Percentiles rank a stretch among this genome's conserved stretches.
Conservation (phyloP, 2,888 invertebrate genomes). For the Phrixothrix hirtus region DNA sequence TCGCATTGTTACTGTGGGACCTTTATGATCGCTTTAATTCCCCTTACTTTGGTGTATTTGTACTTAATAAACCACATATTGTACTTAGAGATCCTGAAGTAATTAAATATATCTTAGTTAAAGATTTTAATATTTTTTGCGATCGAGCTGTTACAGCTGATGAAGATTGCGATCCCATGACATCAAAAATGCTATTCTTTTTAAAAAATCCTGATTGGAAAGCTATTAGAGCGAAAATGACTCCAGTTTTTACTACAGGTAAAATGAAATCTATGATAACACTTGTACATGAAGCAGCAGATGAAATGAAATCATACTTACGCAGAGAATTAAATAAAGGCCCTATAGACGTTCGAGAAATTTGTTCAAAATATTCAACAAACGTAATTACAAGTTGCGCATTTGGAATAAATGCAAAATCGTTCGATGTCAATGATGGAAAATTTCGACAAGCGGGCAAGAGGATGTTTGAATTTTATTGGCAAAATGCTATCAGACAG, state of each 20-base stretch:
- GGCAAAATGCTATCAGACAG: constrained; percentile 37
- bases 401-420: constrained; percentile 54
- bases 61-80: constrained; percentile 54
- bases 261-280: constrained; percentile 57
- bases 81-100: constrained; percentile 54
- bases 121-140: constrained; percentile 56
- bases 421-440: constrained; percentile 37
- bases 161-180: constrained; percentile 51
- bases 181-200: constrained; percentile 53
- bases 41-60: constrained; percentile 56
- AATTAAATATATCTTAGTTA: constrained; percentile 53
- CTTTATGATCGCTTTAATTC: constrained; percentile 40
- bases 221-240: constrained; percentile 56
- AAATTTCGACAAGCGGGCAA: too few relatives aligned
- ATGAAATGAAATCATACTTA: background rate
- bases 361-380: constrained; percentile 52
- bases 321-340: background rate
- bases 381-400: constrained; percentile 56
- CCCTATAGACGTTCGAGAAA: constrained; percentile 45
- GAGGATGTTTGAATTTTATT: constrained; percentile 45
- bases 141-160: constrained; percentile 54
- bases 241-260: constrained; percentile 59
- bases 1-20: constrained; percentile 44
- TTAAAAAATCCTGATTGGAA: constrained; percentile 59
- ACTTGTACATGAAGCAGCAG: background rate